phyloP scores from a whole-genome alignment of 2,797 vertebrate genomes.

The Platyrinchus mystaceus region DNA sequence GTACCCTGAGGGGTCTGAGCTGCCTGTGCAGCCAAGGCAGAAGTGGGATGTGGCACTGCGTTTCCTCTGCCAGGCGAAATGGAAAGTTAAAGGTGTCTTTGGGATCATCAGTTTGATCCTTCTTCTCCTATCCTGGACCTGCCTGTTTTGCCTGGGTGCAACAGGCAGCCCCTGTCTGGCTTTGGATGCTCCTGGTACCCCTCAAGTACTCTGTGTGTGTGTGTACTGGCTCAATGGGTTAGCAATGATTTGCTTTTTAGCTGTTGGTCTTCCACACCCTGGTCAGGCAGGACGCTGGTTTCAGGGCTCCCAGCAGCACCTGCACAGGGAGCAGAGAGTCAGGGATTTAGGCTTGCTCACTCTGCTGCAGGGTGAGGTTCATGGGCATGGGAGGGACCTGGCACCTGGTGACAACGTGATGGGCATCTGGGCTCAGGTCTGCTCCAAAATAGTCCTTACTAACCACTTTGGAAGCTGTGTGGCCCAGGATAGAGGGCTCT shows the following conservation, averaged over 20 bases:
- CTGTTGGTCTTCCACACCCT: background rate
- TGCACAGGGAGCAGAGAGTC: background rate
- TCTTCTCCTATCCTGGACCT: background rate
- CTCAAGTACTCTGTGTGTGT: accelerated
- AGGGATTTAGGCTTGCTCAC: background rate
- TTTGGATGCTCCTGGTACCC: background rate
- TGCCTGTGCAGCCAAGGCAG: background rate
- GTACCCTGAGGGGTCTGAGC: accelerated
- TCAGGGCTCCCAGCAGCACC: background rate
- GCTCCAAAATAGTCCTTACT: background rate
- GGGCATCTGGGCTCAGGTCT: background rate
- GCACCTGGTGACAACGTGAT: background rate
- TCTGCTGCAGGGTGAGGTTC: background rate
- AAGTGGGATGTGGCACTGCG: background rate
- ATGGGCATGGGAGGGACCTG: background rate
- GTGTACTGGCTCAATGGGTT: accelerated
- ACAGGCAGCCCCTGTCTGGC: background rate
- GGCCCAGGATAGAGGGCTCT: background rate
- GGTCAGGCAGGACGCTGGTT: background rate
- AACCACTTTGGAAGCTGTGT: background rate
- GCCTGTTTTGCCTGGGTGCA: background rate
- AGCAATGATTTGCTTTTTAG: background rate
- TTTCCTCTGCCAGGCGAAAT: background rate
- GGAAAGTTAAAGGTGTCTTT: background rate
- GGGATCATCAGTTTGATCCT: background rate